Evolutionary conservation across 2,888 invertebrate genomes (phyloP).

Genomic region (Sesia apiformis): DNA sequence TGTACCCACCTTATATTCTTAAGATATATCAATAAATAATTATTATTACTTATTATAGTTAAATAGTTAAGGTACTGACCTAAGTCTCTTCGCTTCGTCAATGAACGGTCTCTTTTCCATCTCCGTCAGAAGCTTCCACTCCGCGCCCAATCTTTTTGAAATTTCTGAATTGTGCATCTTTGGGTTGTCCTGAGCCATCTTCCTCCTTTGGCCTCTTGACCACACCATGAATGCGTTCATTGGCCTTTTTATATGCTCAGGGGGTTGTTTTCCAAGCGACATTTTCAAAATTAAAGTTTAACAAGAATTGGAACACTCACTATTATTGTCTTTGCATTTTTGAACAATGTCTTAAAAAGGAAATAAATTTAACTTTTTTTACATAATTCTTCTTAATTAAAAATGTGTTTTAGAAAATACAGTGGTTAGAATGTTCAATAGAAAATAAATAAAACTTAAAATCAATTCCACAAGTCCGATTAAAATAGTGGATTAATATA

Average conservation of each 20-base stretch:
- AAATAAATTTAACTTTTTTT: neutral
- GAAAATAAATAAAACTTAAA: neutral
- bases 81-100: conserved; percentile 90
- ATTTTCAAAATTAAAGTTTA: conserved; percentile 21
- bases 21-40: no score
- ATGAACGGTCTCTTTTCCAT: conserved; percentile 92
- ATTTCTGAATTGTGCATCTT: conserved; percentile 97
- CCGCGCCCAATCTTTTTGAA: conserved; percentile 88
- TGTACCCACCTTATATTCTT: no score
- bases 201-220: conserved; percentile 90
- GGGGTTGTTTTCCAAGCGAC: conserved; percentile 59
- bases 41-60: no score
- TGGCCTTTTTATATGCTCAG: conserved; percentile 92
- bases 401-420: neutral
- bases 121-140: conserved; percentile 91
- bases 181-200: conserved; percentile 95
- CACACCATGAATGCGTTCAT: conserved; percentile 98
- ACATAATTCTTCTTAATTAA: neutral
- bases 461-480: neutral
- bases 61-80: conserved; percentile 67
- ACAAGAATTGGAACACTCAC: neutral
- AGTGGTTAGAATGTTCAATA: neutral
- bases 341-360: neutral
- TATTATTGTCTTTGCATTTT: neutral
- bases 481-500: conserved; percentile 5